These are phyloP conservation scores for Pipistrellus pipistrellus DNA, from an alignment of 2,797 vertebrate species.

Conservation along the genomic window DNA sequence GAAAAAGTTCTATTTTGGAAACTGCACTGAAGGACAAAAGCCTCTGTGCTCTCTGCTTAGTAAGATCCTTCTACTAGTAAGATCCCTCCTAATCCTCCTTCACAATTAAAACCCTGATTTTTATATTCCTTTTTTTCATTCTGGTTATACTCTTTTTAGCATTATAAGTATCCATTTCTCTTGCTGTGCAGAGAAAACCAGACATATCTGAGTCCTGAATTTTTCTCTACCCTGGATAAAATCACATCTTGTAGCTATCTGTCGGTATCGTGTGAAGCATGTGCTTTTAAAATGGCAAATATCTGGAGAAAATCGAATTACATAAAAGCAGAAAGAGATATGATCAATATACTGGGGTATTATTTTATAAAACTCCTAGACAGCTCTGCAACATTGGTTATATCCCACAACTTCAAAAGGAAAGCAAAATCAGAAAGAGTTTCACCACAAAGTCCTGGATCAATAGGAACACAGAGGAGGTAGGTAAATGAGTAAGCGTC, in stretches of 20 bases:
- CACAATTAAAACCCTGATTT: not conserved
- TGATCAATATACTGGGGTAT: constrained; percentile 36
- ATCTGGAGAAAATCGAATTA: constrained; percentile 43
- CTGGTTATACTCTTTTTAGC: not conserved
- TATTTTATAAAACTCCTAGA: constrained; percentile 46
- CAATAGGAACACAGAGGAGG: constrained; percentile 14
- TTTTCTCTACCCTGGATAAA: constrained; percentile 35
- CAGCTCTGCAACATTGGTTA: constrained; percentile 36
- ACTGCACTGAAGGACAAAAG: not conserved
- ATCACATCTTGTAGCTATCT: not conserved
- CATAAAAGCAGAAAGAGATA: constrained; percentile 18
- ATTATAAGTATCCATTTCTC: not conserved
- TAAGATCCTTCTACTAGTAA: not conserved
- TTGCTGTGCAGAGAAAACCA: constrained; percentile 33
- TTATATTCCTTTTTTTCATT: not conserved
- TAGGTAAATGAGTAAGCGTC: not conserved
- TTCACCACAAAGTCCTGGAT: not conserved
- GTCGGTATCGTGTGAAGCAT: not conserved
- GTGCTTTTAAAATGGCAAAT: constrained; percentile 49
- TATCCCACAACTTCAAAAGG: not conserved
- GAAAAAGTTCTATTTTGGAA: not conserved
- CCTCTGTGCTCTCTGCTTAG: not conserved
- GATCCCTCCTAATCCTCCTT: not conserved
- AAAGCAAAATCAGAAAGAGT: constrained; percentile 53
- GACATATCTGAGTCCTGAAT: not conserved